Percentiles rank a stretch among this genome's conserved stretches.
Evolutionary conservation across 30 jellyfish, hydroid and myxozoan species (phyloP).

Genomic region (Cassiopea andromeda): DNA sequence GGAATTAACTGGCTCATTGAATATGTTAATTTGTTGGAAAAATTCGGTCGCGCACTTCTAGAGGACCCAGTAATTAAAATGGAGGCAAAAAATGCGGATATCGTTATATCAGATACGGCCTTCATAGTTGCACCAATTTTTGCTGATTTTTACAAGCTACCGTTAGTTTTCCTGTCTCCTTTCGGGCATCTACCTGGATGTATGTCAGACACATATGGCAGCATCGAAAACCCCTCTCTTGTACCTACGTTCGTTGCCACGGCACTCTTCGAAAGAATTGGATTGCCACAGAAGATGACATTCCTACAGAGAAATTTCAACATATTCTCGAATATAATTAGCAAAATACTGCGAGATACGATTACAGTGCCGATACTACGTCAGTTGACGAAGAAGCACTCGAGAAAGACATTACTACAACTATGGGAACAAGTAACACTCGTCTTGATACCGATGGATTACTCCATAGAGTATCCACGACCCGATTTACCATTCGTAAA

Average conservation of each 20-base stretch:
- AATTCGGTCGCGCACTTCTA: constrained; percentile 41
- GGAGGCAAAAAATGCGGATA: constrained; percentile 47
- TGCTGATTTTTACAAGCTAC: constrained; percentile 64
- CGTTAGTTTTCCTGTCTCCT: constrained; percentile 67
- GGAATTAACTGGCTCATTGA: constrained; percentile 68
- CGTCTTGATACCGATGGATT: constrained; percentile 73
- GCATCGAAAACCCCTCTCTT: constrained; percentile 56
- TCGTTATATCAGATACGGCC: constrained; percentile 64
- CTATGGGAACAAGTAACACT: constrained; percentile 63
- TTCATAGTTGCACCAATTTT: constrained; percentile 51
- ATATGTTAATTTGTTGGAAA: constrained; percentile 25
- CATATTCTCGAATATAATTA: constrained; percentile 23
- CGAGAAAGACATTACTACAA: constrained; percentile 39
- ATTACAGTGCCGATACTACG: constrained; percentile 48
- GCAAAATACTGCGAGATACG: constrained; percentile 37
- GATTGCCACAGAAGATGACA: constrained; percentile 68
- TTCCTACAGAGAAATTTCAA: constrained; percentile 69
- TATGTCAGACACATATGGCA: constrained; percentile 62
- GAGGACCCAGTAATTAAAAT: constrained; percentile 33
- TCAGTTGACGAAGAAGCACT: constrained; percentile 35
- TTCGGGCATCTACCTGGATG: constrained; percentile 71
- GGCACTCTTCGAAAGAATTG: constrained; percentile 50
- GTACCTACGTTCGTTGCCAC: constrained; percentile 66
- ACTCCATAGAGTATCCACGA: constrained; percentile 67
- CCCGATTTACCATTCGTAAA: constrained; percentile 73